These are phyloP conservation scores for Pyralis farinalis DNA, from an alignment of 2,888 invertebrate genomes.

Conservation along the genomic window DNA sequence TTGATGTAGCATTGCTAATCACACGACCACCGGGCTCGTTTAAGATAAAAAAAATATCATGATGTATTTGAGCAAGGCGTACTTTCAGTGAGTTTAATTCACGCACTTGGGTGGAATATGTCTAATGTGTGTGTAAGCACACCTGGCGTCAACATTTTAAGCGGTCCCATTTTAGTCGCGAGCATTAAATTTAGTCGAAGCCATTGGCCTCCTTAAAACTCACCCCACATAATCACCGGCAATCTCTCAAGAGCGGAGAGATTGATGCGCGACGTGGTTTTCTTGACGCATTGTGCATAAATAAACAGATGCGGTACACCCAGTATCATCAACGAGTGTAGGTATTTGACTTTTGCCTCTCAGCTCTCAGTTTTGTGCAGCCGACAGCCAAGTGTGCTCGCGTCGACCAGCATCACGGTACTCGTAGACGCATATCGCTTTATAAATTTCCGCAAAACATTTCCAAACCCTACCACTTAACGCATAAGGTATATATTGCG, in stretches of 20 bases:
- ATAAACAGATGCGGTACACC: conserved; percentile 16
- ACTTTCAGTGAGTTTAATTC: too few relatives aligned
- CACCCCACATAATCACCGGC: conserved; percentile 15
- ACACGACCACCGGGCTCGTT: too few relatives aligned
- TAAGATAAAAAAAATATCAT: too few relatives aligned
- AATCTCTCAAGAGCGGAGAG: conserved; percentile 29
- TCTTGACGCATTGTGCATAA: conserved; percentile 27
- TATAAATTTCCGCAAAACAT: conserved; percentile 16
- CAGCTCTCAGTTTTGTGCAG: conserved; percentile 30
- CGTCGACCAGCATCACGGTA: conserved; percentile 4
- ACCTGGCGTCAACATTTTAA: too few relatives aligned
- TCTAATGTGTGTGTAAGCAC: too few relatives aligned
- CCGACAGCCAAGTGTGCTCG: conserved; percentile 21
- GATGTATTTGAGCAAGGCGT: too few relatives aligned
- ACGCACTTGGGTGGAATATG: too few relatives aligned
- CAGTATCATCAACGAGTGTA: conserved; percentile 9
- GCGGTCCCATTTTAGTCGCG: not conserved
- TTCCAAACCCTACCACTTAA: conserved; percentile 12
- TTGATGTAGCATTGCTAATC: too few relatives aligned
- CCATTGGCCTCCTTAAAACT: conserved; percentile 8
- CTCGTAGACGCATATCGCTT: conserved; percentile 14
- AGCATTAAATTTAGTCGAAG: conserved; percentile 2
- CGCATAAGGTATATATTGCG: conserved; percentile 5
- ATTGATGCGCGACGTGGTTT: conserved; percentile 29
- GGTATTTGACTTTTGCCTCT: conserved; percentile 15